Percentiles rank a stretch among this genome's conserved stretches.
Conservation (phyloP, 2,888 invertebrate species). For the Rhagophthalmus giganteus region DNA sequence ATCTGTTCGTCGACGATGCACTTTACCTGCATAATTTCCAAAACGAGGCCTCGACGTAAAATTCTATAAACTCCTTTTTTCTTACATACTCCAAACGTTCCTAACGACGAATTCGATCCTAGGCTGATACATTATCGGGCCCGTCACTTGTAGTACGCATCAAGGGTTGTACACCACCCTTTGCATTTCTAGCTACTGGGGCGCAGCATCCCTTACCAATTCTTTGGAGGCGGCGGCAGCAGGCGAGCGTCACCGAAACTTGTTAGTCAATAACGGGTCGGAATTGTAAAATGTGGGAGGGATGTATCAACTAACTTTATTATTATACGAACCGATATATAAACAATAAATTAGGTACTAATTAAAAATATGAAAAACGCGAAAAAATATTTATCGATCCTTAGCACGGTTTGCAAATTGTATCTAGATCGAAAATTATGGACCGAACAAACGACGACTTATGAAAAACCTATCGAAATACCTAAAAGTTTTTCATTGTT, state of each 20-base stretch:
- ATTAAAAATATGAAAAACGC: no score
- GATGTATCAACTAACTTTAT: constrained; percentile 42
- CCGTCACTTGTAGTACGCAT: constrained; percentile 18
- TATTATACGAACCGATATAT: constrained; percentile 18
- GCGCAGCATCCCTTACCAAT: constrained; percentile 50
- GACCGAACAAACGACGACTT: no score
- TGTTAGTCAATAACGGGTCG: constrained; percentile 52
- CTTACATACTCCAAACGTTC: constrained; percentile 23
- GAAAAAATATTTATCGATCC: no score
- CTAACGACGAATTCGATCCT: constrained; percentile 17
- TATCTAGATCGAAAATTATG: no score
- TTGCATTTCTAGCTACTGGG: constrained; percentile 51
- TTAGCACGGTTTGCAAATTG: no score
- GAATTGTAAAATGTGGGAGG: constrained; percentile 44
- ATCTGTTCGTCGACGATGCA: background rate
- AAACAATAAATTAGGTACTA: constrained; percentile 21
- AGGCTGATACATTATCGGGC: constrained; percentile 27
- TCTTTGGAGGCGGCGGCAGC: constrained; percentile 44
- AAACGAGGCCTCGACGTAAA: constrained; percentile 6
- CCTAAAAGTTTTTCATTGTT: no score
- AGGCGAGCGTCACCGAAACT: constrained; percentile 46
- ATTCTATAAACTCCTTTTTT: no score
- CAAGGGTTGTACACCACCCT: constrained; percentile 27
- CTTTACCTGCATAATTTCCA: background rate
- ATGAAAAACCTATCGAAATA: no score